A percentile compares a stretch with the other conserved stretches of the same genome.
Evolutionary conservation across 2,888 invertebrate genomes (phyloP).

Genomic region (Drosophila antonietae): DNA sequence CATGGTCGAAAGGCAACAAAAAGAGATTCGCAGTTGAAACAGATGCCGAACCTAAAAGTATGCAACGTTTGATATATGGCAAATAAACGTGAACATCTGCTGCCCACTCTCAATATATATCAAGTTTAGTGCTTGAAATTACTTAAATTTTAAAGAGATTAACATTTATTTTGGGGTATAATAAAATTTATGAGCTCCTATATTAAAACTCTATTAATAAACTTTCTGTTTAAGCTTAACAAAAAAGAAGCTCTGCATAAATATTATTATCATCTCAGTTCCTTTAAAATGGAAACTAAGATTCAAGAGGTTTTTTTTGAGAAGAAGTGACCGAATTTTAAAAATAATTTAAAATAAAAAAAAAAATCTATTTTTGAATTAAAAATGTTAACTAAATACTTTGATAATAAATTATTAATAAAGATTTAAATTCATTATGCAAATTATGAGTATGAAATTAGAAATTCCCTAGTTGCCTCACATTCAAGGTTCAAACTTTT

Average conservation of each 20-base stretch:
- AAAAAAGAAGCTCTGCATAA: too few species aligned
- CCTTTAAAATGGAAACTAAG: not conserved
- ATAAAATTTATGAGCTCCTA: not conserved
- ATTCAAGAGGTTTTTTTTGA: not conserved
- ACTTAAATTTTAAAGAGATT: not conserved
- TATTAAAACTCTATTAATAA: not conserved
- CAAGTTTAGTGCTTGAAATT: not conserved
- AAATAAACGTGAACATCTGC: not conserved
- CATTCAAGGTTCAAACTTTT: not conserved
- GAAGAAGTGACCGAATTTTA: not conserved
- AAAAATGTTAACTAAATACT: too few species aligned
- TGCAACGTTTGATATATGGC: slow-evolving; percentile 15
- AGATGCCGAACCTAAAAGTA: slow-evolving; percentile 46
- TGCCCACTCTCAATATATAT: not conserved
- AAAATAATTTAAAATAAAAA: too few species aligned
- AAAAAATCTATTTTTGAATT: too few species aligned
- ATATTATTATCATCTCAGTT: too few species aligned
- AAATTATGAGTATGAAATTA: too few species aligned
- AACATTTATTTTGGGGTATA: not conserved
- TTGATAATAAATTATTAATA: too few species aligned
- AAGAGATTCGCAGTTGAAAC: slow-evolving; percentile 22
- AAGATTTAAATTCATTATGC: too few species aligned
- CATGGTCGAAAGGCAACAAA: slow-evolving; percentile 16
- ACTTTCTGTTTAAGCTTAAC: not conserved
- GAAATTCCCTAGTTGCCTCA: too few species aligned